Evolutionary conservation across 2,113 vertebrate species (phyloP).

Genomic region (Jaculus jaculus): DNA sequence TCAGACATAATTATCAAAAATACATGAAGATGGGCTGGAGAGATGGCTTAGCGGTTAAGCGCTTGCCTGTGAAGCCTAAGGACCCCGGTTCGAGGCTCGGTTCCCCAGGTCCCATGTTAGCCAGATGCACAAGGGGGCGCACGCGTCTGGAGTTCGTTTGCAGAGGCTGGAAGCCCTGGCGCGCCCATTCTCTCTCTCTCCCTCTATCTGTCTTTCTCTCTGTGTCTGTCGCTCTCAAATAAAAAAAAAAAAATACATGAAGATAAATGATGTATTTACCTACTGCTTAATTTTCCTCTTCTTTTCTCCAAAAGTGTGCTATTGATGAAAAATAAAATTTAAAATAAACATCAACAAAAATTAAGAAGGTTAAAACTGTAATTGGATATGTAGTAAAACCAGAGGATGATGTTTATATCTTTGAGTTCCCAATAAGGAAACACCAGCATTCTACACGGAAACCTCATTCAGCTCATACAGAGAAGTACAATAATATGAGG

Average conservation of each 20-base stretch:
- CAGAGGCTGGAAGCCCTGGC: no score
- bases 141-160: no score
- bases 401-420: background rate
- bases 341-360: constrained; percentile 13
- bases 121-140: no score
- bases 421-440: background rate
- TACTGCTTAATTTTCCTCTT: background rate
- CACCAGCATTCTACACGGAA: background rate
- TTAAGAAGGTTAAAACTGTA: background rate
- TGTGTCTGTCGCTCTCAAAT: no score
- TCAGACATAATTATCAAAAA: background rate
- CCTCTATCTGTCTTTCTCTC: no score
- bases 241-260: no score
- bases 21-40: no score
- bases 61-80: no score
- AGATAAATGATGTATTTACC: background rate
- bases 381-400: background rate
- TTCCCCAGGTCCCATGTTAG: no score
- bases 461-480: background rate
- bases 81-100: no score
- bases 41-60: no score
- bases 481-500: background rate
- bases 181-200: no score
- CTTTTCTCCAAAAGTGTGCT: background rate
- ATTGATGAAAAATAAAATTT: background rate